Conservation (phyloP, 2,797 vertebrate species). For the Aphelocoma californica region DNA sequence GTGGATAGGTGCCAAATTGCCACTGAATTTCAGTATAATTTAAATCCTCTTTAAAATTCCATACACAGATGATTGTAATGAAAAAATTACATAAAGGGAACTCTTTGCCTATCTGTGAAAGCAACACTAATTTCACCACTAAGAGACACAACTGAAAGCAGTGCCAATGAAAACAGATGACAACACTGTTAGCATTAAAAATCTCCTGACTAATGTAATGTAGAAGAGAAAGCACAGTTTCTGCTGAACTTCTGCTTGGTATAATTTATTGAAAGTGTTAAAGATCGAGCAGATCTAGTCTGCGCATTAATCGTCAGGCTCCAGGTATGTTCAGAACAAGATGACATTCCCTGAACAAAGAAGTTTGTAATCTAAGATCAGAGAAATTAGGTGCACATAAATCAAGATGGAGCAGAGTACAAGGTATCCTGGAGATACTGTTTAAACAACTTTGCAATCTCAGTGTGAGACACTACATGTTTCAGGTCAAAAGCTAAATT, state of each 20-base stretch:
- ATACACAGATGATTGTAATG: background rate
- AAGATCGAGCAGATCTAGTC: background rate
- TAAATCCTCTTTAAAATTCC: background rate
- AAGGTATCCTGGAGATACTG: background rate
- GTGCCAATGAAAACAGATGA: background rate
- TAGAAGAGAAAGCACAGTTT: background rate
- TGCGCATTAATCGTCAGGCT: background rate
- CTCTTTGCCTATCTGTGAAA: background rate
- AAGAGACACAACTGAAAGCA: background rate
- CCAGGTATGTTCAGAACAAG: background rate
- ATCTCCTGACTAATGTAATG: background rate
- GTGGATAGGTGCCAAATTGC: background rate
- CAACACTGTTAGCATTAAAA: background rate
- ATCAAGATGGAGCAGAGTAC: background rate
- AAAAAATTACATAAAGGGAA: background rate
- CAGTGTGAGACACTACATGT: background rate
- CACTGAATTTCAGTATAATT: background rate
- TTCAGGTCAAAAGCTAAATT: background rate
- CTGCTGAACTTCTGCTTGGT: background rate
- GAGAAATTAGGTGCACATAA: background rate
- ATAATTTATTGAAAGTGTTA: background rate
- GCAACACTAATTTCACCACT: background rate
- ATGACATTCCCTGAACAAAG: constrained; percentile 41
- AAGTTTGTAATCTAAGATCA: constrained; percentile 37
- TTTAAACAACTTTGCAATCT: background rate